Evolutionary conservation across 2,888 invertebrate genomes (phyloP).

Genomic region (Zeuzera pyrina): DNA sequence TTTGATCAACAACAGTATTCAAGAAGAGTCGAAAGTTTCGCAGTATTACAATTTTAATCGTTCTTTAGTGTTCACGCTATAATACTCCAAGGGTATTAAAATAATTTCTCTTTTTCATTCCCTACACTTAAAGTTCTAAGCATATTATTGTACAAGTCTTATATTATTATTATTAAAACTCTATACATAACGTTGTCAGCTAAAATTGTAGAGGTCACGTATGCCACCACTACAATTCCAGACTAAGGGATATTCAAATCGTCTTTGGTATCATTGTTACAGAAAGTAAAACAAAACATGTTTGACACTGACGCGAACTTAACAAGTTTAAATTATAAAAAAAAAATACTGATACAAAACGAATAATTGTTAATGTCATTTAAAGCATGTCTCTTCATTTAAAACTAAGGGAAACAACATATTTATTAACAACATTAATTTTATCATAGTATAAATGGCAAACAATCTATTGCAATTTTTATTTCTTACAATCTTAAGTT

Average conservation of each 20-base stretch:
- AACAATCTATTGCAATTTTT: conserved; percentile 6
- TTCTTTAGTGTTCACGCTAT: conserved; percentile 21
- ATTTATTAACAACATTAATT: conserved; percentile 47
- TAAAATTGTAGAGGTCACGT: too few relatives aligned
- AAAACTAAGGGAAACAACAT: conserved; percentile 52
- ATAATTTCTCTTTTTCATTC: conserved; percentile 51
- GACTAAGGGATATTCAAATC: conserved; percentile 66
- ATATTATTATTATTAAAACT: conserved; percentile 43
- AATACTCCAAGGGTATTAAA: conserved; percentile 66
- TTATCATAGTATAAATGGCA: conserved; percentile 42
- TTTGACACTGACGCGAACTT: conserved; percentile 37
- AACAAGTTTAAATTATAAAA: conserved; percentile 27
- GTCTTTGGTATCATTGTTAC: conserved; percentile 71
- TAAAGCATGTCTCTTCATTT: conserved; percentile 56
- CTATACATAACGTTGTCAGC: conserved; percentile 30
- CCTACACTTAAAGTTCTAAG: conserved; percentile 30
- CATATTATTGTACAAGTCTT: conserved; percentile 65
- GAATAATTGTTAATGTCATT: conserved; percentile 47
- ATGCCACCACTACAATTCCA: conserved; percentile 37
- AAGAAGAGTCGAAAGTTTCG: not conserved
- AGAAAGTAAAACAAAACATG: conserved; percentile 46
- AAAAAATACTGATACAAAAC: conserved; percentile 58
- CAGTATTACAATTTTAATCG: not conserved
- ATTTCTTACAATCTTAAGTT: too few relatives aligned
- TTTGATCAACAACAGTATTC: conserved; percentile 17